Conservation (phyloP, 2,888 invertebrate genomes). For the Gryllus longicercus region DNA sequence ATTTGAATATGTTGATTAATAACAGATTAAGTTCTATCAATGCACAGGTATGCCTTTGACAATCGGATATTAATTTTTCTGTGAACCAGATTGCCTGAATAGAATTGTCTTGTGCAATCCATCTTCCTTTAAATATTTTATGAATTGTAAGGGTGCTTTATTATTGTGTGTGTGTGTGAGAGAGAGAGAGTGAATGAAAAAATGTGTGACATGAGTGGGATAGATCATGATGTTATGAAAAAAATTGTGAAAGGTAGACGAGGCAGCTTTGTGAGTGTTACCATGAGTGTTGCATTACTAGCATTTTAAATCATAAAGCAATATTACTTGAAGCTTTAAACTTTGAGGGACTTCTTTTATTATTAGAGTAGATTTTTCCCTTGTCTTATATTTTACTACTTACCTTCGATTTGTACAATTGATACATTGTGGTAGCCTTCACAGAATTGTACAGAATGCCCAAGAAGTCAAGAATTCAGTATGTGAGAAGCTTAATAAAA, state of each 20-base stretch:
- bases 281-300: background rate
- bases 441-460: background rate
- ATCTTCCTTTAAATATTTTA: background rate
- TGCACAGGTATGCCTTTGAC: background rate
- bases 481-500: too few relatives aligned
- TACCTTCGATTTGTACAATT: background rate
- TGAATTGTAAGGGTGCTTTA: slow-evolving; percentile 4
- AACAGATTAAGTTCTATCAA: background rate
- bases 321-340: slow-evolving; percentile 17
- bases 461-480: background rate
- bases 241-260: too few relatives aligned
- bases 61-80: slow-evolving; percentile 3
- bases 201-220: background rate
- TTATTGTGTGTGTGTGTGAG: background rate
- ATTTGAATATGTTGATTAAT: background rate
- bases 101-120: background rate
- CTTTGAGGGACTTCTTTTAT: background rate
- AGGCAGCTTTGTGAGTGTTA: background rate
- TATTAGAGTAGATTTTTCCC: background rate
- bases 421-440: background rate
- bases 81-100: background rate
- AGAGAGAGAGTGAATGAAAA: background rate
- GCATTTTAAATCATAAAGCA: slow-evolving; percentile 10
- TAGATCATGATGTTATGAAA: too few relatives aligned
- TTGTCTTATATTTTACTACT: background rate